Percentiles rank a stretch among this genome's conserved stretches.
Conservation (phyloP, 2,113 vertebrate genomes). For the Microcebus lehilahytsara region DNA sequence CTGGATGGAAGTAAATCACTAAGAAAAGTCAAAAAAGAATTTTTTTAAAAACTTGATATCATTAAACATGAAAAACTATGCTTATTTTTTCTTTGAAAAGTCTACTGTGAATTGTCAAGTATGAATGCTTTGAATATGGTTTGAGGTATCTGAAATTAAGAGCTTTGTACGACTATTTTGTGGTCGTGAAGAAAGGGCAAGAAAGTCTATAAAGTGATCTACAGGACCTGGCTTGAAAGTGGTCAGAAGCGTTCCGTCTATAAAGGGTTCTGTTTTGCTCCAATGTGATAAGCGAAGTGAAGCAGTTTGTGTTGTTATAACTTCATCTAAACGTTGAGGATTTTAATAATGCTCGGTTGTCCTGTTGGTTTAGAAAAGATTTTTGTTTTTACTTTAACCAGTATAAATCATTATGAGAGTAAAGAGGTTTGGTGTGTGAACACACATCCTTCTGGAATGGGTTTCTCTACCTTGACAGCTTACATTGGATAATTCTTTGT, state of each 20-base stretch:
- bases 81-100: constrained; percentile 66
- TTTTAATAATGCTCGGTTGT: neutral
- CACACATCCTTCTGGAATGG: neutral
- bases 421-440: neutral
- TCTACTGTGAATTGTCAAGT: constrained; percentile 55
- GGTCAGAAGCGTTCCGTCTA: neutral
- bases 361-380: neutral
- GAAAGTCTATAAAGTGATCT: neutral
- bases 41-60: constrained; percentile 46
- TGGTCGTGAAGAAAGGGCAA: neutral
- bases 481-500: neutral
- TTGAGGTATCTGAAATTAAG: constrained; percentile 61
- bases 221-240: neutral
- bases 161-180: constrained; percentile 22
- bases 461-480: neutral
- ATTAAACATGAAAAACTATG: constrained; percentile 73
- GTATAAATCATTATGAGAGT: neutral
- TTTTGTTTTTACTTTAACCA: neutral
- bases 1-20: constrained; percentile 78
- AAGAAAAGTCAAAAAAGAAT: constrained; percentile 67
- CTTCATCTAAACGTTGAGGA: neutral
- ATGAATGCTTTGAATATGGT: constrained; percentile 63
- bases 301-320: neutral
- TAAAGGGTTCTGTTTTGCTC: neutral
- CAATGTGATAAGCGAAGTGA: neutral